These are phyloP conservation scores for Rutpela maculata DNA, from an alignment of 2,888 invertebrate species.

Conservation along the genomic window DNA sequence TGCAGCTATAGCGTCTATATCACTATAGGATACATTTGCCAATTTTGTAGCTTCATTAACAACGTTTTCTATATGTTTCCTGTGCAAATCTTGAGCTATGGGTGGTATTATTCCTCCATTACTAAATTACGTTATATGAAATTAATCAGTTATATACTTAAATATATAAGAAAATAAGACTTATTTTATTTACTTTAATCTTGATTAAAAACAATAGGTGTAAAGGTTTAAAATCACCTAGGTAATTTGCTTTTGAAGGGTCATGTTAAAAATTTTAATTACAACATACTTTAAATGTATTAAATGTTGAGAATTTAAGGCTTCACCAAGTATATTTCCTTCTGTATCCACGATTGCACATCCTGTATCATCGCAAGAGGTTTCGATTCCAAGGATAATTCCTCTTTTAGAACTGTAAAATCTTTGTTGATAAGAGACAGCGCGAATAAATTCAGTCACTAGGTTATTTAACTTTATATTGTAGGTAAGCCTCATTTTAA, in stretches of 20 bases:
- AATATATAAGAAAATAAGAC: background rate
- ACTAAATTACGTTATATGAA: conserved; percentile 69
- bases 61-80: conserved; percentile 84
- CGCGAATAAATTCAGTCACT: background rate
- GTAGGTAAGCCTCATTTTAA: conserved; percentile 9
- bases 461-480: background rate
- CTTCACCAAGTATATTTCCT: conserved; percentile 87
- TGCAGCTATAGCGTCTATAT: conserved; percentile 91
- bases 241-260: background rate
- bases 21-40: conserved; percentile 78
- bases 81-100: conserved; percentile 88
- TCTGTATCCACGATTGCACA: conserved; percentile 87
- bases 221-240: no score
- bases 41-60: conserved; percentile 81
- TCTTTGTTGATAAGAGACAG: background rate
- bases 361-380: conserved; percentile 98
- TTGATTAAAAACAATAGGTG: no score
- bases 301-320: conserved; percentile 86
- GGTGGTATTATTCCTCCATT: conserved; percentile 94
- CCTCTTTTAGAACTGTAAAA: conserved; percentile 41
- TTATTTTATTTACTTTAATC: background rate
- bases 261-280: background rate
- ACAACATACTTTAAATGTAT: conserved; percentile 82
- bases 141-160: background rate
- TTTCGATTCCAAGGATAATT: conserved; percentile 93